Conservation (phyloP, 2,888 invertebrate genomes). For the Girardia tigrina region DNA sequence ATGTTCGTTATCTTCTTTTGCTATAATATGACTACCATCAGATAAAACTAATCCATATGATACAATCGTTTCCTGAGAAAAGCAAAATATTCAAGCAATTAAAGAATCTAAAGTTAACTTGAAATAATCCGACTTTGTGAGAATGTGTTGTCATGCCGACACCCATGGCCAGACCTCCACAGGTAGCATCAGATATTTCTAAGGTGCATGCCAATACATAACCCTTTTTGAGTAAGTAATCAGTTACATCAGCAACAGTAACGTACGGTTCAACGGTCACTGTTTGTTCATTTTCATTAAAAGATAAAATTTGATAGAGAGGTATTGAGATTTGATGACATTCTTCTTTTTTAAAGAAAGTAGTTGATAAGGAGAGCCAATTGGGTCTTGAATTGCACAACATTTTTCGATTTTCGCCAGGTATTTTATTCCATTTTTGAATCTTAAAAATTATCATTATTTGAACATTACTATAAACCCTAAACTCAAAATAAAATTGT, state of each 20-base stretch:
- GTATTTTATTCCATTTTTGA: slow-evolving; percentile 44
- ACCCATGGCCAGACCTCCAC: slow-evolving; percentile 66
- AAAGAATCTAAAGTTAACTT: slow-evolving; percentile 61
- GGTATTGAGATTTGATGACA: slow-evolving; percentile 64
- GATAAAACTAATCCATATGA: slow-evolving; percentile 58
- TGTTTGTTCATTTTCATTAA: slow-evolving; percentile 52
- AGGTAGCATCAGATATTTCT: slow-evolving; percentile 68
- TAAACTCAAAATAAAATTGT: no score
- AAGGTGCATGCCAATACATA: slow-evolving; percentile 67
- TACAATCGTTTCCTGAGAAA: slow-evolving; percentile 57
- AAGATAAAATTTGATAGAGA: slow-evolving; percentile 64
- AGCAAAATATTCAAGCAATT: slow-evolving; percentile 65
- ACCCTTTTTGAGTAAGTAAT: slow-evolving; percentile 60
- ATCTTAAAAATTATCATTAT: slow-evolving; percentile 40
- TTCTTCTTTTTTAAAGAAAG: slow-evolving; percentile 63
- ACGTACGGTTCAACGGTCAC: slow-evolving; percentile 66
- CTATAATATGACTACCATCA: slow-evolving; percentile 53
- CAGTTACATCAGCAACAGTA: slow-evolving; percentile 67
- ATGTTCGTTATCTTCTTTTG: slow-evolving; percentile 55
- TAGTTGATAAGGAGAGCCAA: slow-evolving; percentile 61
- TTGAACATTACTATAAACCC: no score
- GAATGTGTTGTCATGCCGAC: slow-evolving; percentile 69
- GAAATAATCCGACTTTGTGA: slow-evolving; percentile 65
- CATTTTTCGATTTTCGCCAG: slow-evolving; percentile 51
- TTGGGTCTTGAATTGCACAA: slow-evolving; percentile 69